phyloP scores from a whole-genome alignment of 2,113 vertebrate species.

The Amblyornis subalaris region DNA sequence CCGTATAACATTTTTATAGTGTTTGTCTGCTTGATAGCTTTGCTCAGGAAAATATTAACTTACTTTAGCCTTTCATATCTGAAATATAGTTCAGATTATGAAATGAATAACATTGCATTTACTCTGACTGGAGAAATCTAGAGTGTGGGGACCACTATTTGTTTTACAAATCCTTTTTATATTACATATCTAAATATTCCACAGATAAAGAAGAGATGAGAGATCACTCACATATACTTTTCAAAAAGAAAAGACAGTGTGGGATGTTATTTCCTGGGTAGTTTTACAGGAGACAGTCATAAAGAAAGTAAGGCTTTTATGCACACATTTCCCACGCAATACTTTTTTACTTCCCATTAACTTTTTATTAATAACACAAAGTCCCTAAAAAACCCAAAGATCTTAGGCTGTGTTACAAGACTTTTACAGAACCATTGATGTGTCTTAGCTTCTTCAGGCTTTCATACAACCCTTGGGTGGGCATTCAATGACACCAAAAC shows the following conservation, averaged over 20 bases:
- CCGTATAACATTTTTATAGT: not conserved
- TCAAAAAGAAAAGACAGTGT: conserved; percentile 27
- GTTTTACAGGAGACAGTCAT: not conserved
- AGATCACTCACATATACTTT: not conserved
- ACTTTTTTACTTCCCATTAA: conserved; percentile 39
- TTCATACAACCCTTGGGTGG: conserved; percentile 63
- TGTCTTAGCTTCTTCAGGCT: conserved; percentile 64
- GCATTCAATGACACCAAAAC: conserved; percentile 68
- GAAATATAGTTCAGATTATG: conserved; percentile 1
- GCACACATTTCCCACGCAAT: not conserved
- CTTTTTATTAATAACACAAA: conserved; percentile 58
- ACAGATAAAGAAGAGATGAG: not conserved
- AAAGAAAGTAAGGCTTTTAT: not conserved
- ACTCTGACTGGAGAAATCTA: conserved; percentile 12
- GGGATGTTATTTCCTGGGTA: conserved; percentile 23
- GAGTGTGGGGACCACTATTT: conserved; percentile 8
- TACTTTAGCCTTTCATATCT: conserved; percentile 12
- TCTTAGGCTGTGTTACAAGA: conserved; percentile 55
- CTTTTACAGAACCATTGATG: conserved; percentile 58
- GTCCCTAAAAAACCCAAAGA: not conserved
- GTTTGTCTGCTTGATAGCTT: not conserved
- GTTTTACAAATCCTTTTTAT: conserved; percentile 53
- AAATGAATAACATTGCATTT: conserved; percentile 15
- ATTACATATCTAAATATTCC: conserved; percentile 55
- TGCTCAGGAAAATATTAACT: conserved; percentile 32